Base-by-base conservation (phyloP, 92 coral and sea anemone genomes). In the Chrysogorgia sp. region DNA sequence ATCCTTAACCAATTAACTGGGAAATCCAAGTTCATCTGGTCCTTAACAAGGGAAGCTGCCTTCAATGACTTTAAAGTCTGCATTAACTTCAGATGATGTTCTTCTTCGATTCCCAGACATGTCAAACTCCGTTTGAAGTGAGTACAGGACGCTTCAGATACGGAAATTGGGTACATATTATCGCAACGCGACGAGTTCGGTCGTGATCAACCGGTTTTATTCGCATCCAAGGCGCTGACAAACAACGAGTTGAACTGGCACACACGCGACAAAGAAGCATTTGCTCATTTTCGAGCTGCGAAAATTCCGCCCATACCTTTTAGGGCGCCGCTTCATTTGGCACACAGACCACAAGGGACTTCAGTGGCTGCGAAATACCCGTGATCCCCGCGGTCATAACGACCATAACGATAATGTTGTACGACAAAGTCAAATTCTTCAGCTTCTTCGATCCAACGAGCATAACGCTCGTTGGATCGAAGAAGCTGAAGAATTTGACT, bases 91-190 rank as follows among this genome's bases (percentile, higher is more conserved):
- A 58, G 75, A 40, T 26, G 64, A 82, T 15, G 84, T 86, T 20
- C 29, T 86, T 31, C 90, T 77, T 69, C 85, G 79, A 71, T 85
- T 89, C 74, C 88, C 85, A 10, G 71, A 82, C 71, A 47, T 82
- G 84, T 45, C 65, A 0, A n/a, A 86, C 76, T 69, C 82, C 49
- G 87, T 86, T 20, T n/a, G n/a, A n/a, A n/a, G n/a, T n/a, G n/a
- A n/a, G n/a, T n/a, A n/a, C n/a, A n/a, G n/a, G n/a, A n/a, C n/a
- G n/a, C n/a, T n/a, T n/a, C n/a, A n/a, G n/a, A n/a, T n/a, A n/a
- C n/a, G n/a, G n/a, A n/a, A n/a, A 75, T 82, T 15, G 76, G 86
- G 32, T 89, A 85, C 67, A 40, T 89, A 28, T 75, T 88, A 41
- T 85, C 69, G 25, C 69, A 79, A 68, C 34, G 87, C 45, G 84